Evolutionary conservation across 2,113 vertebrate species (phyloP).

Genomic region (Lepus timidus): DNA sequence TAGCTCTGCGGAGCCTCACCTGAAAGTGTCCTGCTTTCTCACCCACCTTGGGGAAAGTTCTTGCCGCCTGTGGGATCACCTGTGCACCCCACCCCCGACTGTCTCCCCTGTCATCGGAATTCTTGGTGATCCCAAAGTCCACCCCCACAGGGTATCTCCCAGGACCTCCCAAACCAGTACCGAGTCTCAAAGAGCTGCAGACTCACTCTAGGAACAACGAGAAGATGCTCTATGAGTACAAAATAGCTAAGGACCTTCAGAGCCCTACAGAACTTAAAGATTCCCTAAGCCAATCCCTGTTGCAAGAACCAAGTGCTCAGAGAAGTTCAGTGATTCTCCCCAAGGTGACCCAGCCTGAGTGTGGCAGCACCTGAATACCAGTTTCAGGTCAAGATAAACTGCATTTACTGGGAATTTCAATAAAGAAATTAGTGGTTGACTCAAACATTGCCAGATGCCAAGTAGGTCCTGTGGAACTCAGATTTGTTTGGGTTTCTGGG

Average conservation of each 20-base stretch:
- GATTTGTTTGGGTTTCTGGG: conserved; percentile 62
- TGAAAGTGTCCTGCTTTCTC: conserved; percentile 23
- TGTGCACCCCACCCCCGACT: neutral
- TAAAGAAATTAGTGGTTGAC: neutral
- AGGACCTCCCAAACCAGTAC: neutral
- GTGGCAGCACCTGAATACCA: neutral
- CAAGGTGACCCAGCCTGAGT: neutral
- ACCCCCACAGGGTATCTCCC: neutral
- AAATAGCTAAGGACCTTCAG: neutral
- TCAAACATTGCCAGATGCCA: conserved; percentile 30
- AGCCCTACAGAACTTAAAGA: neutral
- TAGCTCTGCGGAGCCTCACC: neutral
- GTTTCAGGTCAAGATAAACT: neutral
- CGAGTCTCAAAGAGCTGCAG: neutral
- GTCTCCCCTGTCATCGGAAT: neutral
- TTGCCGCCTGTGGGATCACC: neutral
- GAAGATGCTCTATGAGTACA: neutral
- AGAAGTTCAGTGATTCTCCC: neutral
- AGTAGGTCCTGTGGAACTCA: conserved; percentile 27
- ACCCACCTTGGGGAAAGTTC: neutral
- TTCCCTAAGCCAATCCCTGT: neutral
- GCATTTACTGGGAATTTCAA: neutral
- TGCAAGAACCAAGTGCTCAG: neutral
- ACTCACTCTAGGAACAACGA: neutral
- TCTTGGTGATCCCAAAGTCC: neutral